Base-by-base conservation (phyloP, 2,888 invertebrate genomes). In the Clostera curtula region DNA sequence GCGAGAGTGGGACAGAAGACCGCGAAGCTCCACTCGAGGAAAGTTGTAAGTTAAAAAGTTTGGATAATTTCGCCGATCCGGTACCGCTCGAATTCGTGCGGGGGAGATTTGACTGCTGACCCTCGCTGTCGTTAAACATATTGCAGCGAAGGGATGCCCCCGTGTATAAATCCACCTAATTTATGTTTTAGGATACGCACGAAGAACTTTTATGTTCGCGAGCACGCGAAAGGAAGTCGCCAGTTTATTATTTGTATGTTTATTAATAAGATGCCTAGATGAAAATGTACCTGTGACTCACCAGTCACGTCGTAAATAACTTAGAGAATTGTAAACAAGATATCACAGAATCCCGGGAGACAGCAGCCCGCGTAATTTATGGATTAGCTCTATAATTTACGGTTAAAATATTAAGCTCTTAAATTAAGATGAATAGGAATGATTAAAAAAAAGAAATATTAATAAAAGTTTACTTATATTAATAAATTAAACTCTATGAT, bases 31-130 rank as follows among this genome's bases (percentile, higher is more conserved):
- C 54, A 60, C 60, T 65, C 71, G 63, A 65, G 61, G 72, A 76
- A 80, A 80, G 74, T 80, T 80, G 63, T 66, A 74, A 79, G 72
- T 82, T 79, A 69, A 76, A 79, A 83, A 82, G 63, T 82, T 82
- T 77, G 68, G 70, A 80, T 79, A 75, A 82, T 82, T 79, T 68
- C 49, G 68, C 59, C 69, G 71, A 72, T 65, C 57, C 58, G 54
- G 43, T 61, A 59, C 63, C 60, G 63, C 59, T 69, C 56, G 58
- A 57, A 62, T 60, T 65, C 55, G 60, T 63, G 62, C 59, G 59
- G 70, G 76, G 74, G 73, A 69, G 67, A 67, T 68, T 63, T 61
- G 62, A 61, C 71, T 69, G 55, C 63, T 79, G 82, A 79, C 82
- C 80, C 80, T 66, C 72, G 60, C 49, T 60, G 58, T 66, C 71